Percentiles rank a stretch among this genome's conserved stretches.
Conservation (phyloP, 1,140 invertebrate genomes). For the Drosophila repleta region DNA sequence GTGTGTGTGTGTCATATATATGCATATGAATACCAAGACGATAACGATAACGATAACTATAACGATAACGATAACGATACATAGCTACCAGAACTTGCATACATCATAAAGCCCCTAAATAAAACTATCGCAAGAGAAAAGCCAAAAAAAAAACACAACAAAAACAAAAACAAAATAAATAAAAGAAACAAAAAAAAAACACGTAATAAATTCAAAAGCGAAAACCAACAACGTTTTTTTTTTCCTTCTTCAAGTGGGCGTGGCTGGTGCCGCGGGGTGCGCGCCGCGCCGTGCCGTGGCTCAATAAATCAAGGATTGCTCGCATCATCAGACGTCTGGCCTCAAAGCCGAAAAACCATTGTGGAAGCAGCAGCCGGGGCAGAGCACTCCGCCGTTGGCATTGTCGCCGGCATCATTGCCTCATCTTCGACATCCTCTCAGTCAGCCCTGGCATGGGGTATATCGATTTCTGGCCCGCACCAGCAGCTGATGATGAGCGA, state of each 20-base stretch:
- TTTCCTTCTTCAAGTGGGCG: slow-evolving; percentile 56
- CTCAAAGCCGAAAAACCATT: slow-evolving; percentile 14
- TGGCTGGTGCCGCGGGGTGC: slow-evolving; percentile 23
- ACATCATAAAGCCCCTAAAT: slow-evolving; percentile 51
- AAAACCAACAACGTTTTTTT: slow-evolving; percentile 64
- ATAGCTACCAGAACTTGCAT: slow-evolving; percentile 47
- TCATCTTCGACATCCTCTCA: slow-evolving; percentile 5
- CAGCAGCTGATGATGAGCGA: too few species aligned
- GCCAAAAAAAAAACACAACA: slow-evolving; percentile 1
- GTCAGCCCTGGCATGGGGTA: slow-evolving; percentile 4
- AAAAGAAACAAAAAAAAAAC: slow-evolving; percentile 63
- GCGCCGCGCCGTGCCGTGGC: slow-evolving; percentile 1
- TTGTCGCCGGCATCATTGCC: slow-evolving; percentile 42
- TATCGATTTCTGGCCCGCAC: neutral
- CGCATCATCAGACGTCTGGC: slow-evolving; percentile 64
- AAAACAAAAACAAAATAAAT: slow-evolving; percentile 39
- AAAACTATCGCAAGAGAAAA: slow-evolving; percentile 40
- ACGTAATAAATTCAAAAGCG: slow-evolving; percentile 79
- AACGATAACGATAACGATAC: slow-evolving; percentile 54
- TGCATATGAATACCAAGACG: slow-evolving; percentile 12
- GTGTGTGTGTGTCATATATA: slow-evolving; percentile 6
- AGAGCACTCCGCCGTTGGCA: slow-evolving; percentile 12
- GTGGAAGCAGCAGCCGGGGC: neutral
- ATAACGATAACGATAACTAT: slow-evolving; percentile 3
- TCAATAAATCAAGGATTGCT: slow-evolving; percentile 75